Conservation (phyloP, 2,113 vertebrate species). For the Copsychus sechellarum region DNA sequence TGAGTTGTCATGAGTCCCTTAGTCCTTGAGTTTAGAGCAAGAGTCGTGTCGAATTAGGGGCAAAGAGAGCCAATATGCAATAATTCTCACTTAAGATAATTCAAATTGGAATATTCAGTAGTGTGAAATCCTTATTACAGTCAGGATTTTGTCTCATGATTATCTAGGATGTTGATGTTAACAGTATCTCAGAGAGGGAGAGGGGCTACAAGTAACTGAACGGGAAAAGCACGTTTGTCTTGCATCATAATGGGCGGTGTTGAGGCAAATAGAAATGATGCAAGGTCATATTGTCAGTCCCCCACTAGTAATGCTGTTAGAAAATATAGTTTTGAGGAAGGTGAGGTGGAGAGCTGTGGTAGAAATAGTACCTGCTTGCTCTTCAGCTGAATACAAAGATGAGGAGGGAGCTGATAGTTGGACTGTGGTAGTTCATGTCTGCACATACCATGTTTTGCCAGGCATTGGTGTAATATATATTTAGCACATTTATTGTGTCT, state of each 20-base stretch:
- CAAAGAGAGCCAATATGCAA: neutral
- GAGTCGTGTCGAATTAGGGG: fast-evolving
- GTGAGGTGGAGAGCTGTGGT: neutral
- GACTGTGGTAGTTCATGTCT: neutral
- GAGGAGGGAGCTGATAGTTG: neutral
- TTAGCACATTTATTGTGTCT: neutral
- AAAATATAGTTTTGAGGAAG: neutral
- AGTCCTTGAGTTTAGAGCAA: neutral
- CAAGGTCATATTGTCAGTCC: neutral
- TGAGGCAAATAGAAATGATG: neutral
- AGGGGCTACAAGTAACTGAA: neutral
- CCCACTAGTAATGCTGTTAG: neutral
- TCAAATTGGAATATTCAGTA: neutral
- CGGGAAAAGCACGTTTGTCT: neutral
- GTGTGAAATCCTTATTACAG: neutral
- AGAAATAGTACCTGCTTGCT: neutral
- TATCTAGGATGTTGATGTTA: neutral
- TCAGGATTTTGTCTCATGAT: neutral
- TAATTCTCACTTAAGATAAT: neutral
- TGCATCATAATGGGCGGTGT: neutral
- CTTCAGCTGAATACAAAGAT: neutral
- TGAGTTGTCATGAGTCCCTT: neutral
- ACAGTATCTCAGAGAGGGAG: neutral
- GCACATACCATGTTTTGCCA: neutral
- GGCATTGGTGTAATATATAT: neutral